These are phyloP conservation scores for Enteromius unitaeniatus DNA, from an alignment of 2,797 vertebrate species.

Conservation along the genomic window DNA sequence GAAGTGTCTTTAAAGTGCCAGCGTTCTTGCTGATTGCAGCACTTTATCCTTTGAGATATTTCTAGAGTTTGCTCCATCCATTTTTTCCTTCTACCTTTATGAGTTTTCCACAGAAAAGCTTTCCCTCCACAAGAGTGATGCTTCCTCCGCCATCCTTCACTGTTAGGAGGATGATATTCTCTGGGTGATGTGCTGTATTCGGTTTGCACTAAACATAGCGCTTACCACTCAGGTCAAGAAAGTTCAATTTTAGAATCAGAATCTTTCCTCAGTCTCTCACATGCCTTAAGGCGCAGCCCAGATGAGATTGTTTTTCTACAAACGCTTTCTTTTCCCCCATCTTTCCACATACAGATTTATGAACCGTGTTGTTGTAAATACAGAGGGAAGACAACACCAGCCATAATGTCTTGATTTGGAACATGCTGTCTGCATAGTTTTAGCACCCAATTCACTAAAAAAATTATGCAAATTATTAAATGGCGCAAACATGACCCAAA, in stretches of 20 bases:
- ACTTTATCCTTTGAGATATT: slow-evolving; percentile 44
- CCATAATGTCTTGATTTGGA: background rate
- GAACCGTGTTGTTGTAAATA: background rate
- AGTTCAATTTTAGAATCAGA: slow-evolving; percentile 29
- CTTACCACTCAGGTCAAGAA: slow-evolving; percentile 1
- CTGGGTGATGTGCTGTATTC: slow-evolving; percentile 9
- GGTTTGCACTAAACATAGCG: slow-evolving; percentile 1
- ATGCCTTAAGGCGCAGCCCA: slow-evolving; percentile 17
- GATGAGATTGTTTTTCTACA: background rate
- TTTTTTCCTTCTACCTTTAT: slow-evolving; percentile 25
- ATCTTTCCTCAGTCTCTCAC: slow-evolving; percentile 18
- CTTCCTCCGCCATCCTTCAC: slow-evolving; percentile 8
- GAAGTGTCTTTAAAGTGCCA: slow-evolving; percentile 43
- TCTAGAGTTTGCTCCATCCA: slow-evolving; percentile 32
- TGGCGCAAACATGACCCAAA: background rate
- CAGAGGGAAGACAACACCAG: background rate
- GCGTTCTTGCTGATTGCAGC: slow-evolving; percentile 41
- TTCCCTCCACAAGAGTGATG: background rate
- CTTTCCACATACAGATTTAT: background rate
- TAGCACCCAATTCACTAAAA: background rate
- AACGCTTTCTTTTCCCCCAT: background rate
- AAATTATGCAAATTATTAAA: background rate
- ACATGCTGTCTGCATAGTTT: slow-evolving; percentile 1
- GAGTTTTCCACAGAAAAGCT: background rate
- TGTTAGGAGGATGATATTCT: slow-evolving; percentile 24